A percentile compares a stretch with the other conserved stretches of the same genome.
These are phyloP conservation scores for Nomada hirtipes DNA, from an alignment of 2,888 invertebrate species.

Conservation along the genomic window DNA sequence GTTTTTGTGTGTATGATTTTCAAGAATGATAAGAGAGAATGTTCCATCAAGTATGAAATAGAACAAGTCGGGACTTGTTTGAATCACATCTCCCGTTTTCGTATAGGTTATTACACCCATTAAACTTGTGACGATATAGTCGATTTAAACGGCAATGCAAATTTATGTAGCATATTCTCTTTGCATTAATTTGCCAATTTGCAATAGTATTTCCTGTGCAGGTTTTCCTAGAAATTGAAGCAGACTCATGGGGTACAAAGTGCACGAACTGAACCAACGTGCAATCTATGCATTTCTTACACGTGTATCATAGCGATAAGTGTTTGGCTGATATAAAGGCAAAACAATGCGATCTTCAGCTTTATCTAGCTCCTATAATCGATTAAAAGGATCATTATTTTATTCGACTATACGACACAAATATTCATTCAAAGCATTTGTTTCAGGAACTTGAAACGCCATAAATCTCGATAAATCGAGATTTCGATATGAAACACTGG, in stretches of 20 bases:
- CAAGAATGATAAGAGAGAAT: background rate
- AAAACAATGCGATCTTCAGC: background rate
- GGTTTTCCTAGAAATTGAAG: conserved; percentile 10
- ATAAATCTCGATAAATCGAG: background rate
- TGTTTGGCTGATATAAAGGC: background rate
- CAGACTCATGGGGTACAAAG: conserved; percentile 45
- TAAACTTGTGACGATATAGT: background rate
- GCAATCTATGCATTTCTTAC: conserved; percentile 37
- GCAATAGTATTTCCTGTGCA: background rate
- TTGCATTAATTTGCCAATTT: background rate
- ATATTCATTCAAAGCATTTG: background rate
- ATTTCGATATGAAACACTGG: background rate
- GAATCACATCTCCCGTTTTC: background rate
- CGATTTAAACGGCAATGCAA: background rate
- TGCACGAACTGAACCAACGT: conserved; percentile 38
- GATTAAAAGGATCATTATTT: background rate
- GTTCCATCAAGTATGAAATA: background rate
- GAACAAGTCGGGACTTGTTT: background rate
- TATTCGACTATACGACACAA: background rate
- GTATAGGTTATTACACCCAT: background rate
- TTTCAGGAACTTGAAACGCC: background rate
- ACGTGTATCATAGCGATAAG: conserved; percentile 16
- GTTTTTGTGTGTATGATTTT: background rate
- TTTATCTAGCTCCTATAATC: background rate
- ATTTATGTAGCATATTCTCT: background rate